These are phyloP conservation scores for Percina caprodes DNA, from an alignment of 2,113 vertebrate species.

Conservation along the genomic window DNA sequence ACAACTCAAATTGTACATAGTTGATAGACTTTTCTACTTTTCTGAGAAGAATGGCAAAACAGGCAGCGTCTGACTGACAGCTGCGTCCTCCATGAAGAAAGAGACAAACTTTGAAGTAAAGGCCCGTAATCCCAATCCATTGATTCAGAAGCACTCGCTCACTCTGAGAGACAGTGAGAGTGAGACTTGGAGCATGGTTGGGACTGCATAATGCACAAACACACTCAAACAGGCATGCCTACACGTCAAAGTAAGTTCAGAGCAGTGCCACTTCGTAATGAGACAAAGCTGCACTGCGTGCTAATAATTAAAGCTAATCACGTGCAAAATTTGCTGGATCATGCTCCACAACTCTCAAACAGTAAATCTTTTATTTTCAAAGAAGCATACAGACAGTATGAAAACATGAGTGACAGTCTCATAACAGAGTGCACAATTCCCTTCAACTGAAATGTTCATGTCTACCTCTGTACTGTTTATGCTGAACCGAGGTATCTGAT, in stretches of 20 bases:
- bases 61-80: constrained; percentile 55
- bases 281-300: constrained; percentile 44
- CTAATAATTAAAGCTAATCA: constrained; percentile 34
- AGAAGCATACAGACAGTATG: neutral
- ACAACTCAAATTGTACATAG: constrained; percentile 4
- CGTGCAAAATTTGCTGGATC: constrained; percentile 5
- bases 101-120: constrained; percentile 78
- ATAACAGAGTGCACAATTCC: neutral
- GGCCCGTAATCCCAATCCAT: constrained; percentile 74
- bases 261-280: constrained; percentile 32
- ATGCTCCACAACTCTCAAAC: neutral
- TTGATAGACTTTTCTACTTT: no score
- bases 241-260: constrained; percentile 23
- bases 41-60: constrained; percentile 34
- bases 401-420: constrained; percentile 5
- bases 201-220: constrained; percentile 60
- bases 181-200: constrained; percentile 26
- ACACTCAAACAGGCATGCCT: constrained; percentile 12
- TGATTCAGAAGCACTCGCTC: constrained; percentile 67
- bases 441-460: neutral
- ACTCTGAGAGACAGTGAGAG: constrained; percentile 7
- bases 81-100: constrained; percentile 59
- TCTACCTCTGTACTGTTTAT: constrained; percentile 18
- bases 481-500: constrained; percentile 20
- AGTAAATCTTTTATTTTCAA: constrained; percentile 28